Evolutionary conservation across 2,797 vertebrate species (phyloP).

Genomic region (Sciurus vulgaris): DNA sequence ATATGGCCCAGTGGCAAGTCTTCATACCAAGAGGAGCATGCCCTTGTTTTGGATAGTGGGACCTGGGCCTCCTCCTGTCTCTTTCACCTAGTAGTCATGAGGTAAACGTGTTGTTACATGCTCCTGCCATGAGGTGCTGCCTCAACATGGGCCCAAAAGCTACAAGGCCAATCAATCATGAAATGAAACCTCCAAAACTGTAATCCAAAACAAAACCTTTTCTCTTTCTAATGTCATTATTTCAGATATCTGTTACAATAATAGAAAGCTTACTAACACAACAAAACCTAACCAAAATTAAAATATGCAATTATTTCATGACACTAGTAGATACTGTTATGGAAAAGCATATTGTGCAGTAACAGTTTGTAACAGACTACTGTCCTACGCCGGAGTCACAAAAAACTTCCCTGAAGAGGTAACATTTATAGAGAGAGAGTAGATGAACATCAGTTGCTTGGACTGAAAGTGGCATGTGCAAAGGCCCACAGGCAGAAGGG

Average conservation of each 20-base stretch:
- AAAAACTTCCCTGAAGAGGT: not conserved
- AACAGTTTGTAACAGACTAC: not conserved
- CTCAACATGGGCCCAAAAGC: not conserved
- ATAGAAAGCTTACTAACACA: not conserved
- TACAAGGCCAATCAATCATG: not conserved
- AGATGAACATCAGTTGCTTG: not conserved
- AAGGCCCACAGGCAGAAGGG: not conserved
- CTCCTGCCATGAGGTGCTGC: too few relatives aligned
- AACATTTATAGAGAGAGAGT: not conserved
- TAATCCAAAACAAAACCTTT: not conserved
- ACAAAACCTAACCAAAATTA: conserved; percentile 4
- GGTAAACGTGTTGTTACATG: not conserved
- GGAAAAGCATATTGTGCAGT: not conserved
- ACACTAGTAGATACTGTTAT: not conserved
- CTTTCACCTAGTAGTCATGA: not conserved
- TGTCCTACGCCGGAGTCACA: not conserved
- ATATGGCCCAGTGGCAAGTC: too few relatives aligned
- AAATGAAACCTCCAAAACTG: not conserved
- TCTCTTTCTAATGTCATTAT: not conserved
- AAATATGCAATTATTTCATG: not conserved
- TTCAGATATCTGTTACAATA: not conserved
- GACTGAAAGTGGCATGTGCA: not conserved
- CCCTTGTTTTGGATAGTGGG: too few relatives aligned
- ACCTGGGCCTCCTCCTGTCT: too few relatives aligned
- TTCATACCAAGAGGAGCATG: not conserved